Evolutionary conservation across 1,140 invertebrate species (phyloP), one percentile per base, ranked within the genome.

Genomic region (Vanessa tameamea): DNA sequence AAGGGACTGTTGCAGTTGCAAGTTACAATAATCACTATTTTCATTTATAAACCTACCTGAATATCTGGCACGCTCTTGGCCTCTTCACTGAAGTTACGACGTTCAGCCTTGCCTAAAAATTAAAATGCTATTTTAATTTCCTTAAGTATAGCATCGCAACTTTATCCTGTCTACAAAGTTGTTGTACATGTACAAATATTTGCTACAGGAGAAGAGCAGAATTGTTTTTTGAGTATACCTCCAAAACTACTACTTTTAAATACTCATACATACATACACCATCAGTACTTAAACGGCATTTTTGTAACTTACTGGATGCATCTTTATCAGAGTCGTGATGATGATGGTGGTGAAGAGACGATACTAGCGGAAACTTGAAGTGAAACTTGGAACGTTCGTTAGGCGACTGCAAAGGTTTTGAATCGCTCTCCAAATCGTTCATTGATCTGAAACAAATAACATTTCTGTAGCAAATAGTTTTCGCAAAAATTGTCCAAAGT

Each of bases 81-180:
- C 94, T 98, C 97, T 85, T 98, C 97, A 47, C 96, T 96, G 87
- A 98, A 98, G 83, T 97, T 98, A 73, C 97, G 95, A 83, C 96
- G 94, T 82, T 97, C 96, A 31, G 88, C 89, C 78, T 88, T 88
- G 8, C 79, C 90, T 91, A 69, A 26, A 86, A 87, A 79, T 94
- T 15, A 37, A 43, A 61, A 61, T 15, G 16, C 0, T 16, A 57
- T 26, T 57, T 55, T 31, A 31, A 31, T 31, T 31, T 31, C 26
- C 26, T 31, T 31, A 31, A 31, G 0, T 43, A 9, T 43, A 43
- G 37, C 9, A 43, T 9, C 9, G 37, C 37, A 43, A 43, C 37
- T 9, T 43, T 43, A 43, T 43, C 6, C 37, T 43, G 1, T 43
- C 37, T 43, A 9, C 37, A 43, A 37, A 1, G 31, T 37, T 37